phyloP scores from a whole-genome alignment of 2,888 invertebrate genomes.

The Lithophane semibrunnea region DNA sequence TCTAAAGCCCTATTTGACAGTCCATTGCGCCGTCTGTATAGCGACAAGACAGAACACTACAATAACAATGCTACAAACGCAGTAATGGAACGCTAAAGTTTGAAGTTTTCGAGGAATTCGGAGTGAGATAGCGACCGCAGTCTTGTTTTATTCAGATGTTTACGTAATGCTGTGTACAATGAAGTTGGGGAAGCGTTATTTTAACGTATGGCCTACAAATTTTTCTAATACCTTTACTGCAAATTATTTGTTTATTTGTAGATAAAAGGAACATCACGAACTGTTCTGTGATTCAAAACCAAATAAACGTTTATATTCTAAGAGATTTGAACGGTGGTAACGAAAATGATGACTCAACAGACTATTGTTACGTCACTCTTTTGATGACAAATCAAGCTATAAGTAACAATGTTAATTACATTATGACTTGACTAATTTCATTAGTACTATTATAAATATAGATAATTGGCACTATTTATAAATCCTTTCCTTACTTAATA shows the following conservation, averaged over 20 bases:
- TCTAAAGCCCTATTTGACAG: slow-evolving; percentile 44
- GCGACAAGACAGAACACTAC: slow-evolving; percentile 22
- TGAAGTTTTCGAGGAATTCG: slow-evolving; percentile 25
- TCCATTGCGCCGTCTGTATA: slow-evolving; percentile 52
- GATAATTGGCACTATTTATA: neutral
- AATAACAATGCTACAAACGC: slow-evolving; percentile 42
- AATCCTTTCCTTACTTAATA: no score
- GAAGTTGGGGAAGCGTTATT: slow-evolving; percentile 34
- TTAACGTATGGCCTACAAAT: slow-evolving; percentile 30
- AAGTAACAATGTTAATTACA: neutral
- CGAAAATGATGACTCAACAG: neutral
- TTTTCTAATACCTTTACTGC: neutral
- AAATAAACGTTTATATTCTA: neutral
- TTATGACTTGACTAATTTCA: neutral
- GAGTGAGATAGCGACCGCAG: slow-evolving; percentile 7
- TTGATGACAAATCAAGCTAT: neutral
- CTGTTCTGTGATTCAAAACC: neutral
- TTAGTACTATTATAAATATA: no score
- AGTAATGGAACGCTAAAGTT: slow-evolving; percentile 51
- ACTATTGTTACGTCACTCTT: neutral
- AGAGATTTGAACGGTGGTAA: neutral
- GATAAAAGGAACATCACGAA: neutral
- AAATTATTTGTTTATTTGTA: slow-evolving; percentile 21
- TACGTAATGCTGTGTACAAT: slow-evolving; percentile 44
- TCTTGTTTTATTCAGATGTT: slow-evolving; percentile 58